phyloP scores from a whole-genome alignment of 2,888 invertebrate species.

The Amorpha juglandis region DNA sequence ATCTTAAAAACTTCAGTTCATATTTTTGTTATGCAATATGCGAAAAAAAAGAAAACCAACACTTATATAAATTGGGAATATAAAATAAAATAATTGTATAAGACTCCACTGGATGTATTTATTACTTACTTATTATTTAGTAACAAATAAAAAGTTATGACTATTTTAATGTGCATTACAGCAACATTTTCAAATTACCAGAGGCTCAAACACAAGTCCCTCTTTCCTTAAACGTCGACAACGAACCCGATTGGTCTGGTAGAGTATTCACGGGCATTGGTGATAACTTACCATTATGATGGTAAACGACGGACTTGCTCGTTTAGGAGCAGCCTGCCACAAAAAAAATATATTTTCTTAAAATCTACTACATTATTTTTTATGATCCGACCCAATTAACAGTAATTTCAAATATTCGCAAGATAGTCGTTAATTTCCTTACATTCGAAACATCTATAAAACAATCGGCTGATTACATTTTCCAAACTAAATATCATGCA shows the following conservation, averaged over 20 bases:
- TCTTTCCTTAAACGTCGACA: too few species aligned
- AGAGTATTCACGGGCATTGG: too few species aligned
- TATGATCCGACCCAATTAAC: neutral
- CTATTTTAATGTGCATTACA: too few species aligned
- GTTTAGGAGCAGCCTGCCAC: neutral
- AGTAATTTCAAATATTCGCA: neutral
- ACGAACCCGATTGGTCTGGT: too few species aligned
- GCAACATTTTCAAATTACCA: too few species aligned
- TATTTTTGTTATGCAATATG: neutral
- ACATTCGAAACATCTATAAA: neutral
- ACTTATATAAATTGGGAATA: too few species aligned
- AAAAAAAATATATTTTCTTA: neutral
- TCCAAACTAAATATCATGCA: constrained; percentile 40
- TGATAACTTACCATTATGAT: too few species aligned
- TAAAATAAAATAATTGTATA: too few species aligned
- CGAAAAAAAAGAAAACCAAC: too few species aligned
- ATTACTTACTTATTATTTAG: neutral
- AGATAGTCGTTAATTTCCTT: neutral
- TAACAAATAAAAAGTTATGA: too few species aligned
- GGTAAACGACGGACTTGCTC: neutral
- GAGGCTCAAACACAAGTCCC: too few species aligned
- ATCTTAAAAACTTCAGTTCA: neutral
- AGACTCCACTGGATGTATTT: too few species aligned
- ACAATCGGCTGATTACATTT: constrained; percentile 18
- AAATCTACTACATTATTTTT: neutral